Evolutionary conservation across 2,888 invertebrate species (phyloP).

Genomic region (Brenthis daphne): DNA sequence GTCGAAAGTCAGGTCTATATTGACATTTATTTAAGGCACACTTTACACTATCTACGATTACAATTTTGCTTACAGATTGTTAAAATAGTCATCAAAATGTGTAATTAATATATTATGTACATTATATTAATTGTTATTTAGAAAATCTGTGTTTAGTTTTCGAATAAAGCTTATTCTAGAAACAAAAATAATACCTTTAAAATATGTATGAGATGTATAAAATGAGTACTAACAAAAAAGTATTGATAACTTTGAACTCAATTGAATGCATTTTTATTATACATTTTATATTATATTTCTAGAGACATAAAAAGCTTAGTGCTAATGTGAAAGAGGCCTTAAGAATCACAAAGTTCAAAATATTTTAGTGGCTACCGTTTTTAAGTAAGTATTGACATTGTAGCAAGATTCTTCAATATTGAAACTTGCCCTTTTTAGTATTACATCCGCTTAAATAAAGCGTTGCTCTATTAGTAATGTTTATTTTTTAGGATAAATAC

Average conservation of each 20-base stretch:
- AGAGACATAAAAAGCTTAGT: not conserved
- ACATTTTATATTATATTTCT: no score
- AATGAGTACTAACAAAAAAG: no score
- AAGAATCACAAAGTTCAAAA: conserved; percentile 53
- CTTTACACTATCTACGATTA: not conserved
- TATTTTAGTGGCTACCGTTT: conserved; percentile 59
- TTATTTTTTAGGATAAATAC: conserved; percentile 1
- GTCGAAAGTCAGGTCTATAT: conserved; percentile 65
- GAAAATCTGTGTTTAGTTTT: no score
- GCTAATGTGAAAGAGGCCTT: conserved; percentile 50
- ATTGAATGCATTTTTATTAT: not conserved
- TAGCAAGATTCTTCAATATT: conserved; percentile 24
- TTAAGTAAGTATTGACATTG: conserved; percentile 34
- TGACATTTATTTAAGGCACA: conserved; percentile 54
- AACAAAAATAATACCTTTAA: no score
- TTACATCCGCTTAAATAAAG: conserved; percentile 19
- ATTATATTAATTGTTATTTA: no score
- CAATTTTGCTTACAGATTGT: no score
- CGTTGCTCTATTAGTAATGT: conserved; percentile 25
- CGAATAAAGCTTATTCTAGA: no score
- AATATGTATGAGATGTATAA: no score
- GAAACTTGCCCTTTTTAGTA: conserved; percentile 18
- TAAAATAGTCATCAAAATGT: no score
- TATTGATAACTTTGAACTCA: not conserved
- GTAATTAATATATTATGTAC: no score